Percentiles rank a stretch among this genome's conserved stretches.
Evolutionary conservation across 2,888 invertebrate species (phyloP).

Genomic region (Hololepta plana): DNA sequence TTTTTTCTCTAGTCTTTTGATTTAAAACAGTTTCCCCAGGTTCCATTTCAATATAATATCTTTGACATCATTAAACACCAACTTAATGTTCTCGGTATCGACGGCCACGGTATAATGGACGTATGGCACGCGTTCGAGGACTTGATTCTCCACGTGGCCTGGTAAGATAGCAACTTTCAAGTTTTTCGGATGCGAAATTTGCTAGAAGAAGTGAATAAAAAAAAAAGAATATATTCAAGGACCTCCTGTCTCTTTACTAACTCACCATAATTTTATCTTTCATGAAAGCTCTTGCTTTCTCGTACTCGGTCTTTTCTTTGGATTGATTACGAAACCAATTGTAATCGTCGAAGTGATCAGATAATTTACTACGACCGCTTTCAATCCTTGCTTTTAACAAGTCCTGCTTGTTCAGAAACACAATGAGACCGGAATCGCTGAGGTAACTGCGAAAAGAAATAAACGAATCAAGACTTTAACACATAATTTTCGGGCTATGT

Average conservation of each 20-base stretch:
- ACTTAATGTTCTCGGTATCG: slow-evolving; percentile 52
- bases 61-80: slow-evolving; percentile 57
- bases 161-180: no score
- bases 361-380: slow-evolving; percentile 41
- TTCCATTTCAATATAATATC: slow-evolving; percentile 31
- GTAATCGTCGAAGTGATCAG: no score
- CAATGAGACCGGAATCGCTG: slow-evolving; percentile 47
- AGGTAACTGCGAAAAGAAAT: neutral
- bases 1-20: no score
- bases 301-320: slow-evolving; percentile 40
- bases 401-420: slow-evolving; percentile 73
- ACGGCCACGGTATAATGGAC: slow-evolving; percentile 62
- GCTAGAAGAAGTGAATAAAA: slow-evolving; percentile 24
- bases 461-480: neutral
- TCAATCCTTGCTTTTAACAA: slow-evolving; percentile 50
- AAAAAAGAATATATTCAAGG: no score
- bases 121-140: no score
- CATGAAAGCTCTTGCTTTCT: slow-evolving; percentile 46
- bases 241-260: no score
- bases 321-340: no score
- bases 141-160: no score
- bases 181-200: slow-evolving; percentile 35
- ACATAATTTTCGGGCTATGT: neutral
- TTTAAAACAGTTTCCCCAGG: slow-evolving; percentile 1
- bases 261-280: slow-evolving; percentile 44